phyloP scores from a whole-genome alignment of 2,113 vertebrate genomes.

The Lethenteron reissneri region DNA sequence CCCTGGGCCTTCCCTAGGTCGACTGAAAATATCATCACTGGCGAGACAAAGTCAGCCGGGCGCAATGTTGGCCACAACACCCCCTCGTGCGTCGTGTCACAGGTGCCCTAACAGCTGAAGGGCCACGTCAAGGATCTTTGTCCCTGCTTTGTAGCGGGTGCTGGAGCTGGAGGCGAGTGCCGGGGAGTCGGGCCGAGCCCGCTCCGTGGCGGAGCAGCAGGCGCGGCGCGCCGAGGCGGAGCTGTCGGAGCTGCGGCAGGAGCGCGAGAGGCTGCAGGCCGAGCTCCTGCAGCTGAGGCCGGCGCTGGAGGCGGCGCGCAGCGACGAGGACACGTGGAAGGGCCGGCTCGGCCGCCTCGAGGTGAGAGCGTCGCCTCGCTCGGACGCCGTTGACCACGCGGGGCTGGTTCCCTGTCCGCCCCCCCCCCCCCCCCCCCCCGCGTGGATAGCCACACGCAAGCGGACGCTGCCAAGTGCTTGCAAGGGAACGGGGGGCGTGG shows the following conservation, averaged over 20 bases:
- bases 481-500: no score
- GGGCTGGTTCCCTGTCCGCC: no score
- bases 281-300: background rate
- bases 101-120: no score
- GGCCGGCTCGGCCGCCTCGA: background rate
- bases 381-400: no score
- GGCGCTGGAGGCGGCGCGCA: background rate
- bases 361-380: background rate
- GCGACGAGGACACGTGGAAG: background rate
- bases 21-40: no score
- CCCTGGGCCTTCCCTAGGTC: no score
- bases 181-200: background rate
- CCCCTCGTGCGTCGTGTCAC: no score
- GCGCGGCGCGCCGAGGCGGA: background rate
- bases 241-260: background rate
- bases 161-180: slow-evolving; percentile 3
- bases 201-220: background rate
- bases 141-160: background rate
- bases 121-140: background rate
- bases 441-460: no score
- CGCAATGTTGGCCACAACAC: no score
- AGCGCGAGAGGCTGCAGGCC: background rate
- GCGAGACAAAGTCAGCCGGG: no score
- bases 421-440: no score
- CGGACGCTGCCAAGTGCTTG: no score